phyloP scores from a whole-genome alignment of 1,140 invertebrate genomes.

The Idris sp. region DNA sequence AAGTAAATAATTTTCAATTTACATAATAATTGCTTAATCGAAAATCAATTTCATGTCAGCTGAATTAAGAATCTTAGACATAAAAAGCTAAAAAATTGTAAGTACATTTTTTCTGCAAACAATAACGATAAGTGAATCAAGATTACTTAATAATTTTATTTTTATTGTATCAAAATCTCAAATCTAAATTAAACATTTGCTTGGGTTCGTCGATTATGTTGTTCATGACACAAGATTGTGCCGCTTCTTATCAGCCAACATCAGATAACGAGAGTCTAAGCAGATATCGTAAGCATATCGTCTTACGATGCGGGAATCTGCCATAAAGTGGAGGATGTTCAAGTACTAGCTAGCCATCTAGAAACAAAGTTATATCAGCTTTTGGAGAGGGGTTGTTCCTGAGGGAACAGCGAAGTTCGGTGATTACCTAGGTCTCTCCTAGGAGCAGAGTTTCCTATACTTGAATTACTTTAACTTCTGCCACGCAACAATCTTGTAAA shows the following conservation, averaged over 20 bases:
- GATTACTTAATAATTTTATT: conserved; percentile 8
- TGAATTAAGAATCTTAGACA: no score
- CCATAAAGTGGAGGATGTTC: conserved; percentile 63
- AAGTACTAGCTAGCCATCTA: conserved; percentile 70
- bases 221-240: conserved; percentile 35
- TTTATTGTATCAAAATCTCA: conserved; percentile 5
- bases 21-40: no score
- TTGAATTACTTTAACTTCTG: conserved; percentile 72
- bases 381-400: conserved; percentile 69
- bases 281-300: conserved; percentile 60
- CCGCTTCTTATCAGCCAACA: conserved; percentile 47
- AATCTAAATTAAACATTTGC: conserved; percentile 39
- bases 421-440: conserved; percentile 78
- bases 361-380: conserved; percentile 78
- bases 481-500: conserved; percentile 75
- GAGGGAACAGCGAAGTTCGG: conserved; percentile 77
- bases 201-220: background rate
- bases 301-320: conserved; percentile 62
- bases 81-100: no score
- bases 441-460: conserved; percentile 76
- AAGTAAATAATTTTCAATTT: no score
- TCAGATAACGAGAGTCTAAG: conserved; percentile 57
- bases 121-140: background rate
- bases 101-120: conserved; percentile 4
- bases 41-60: no score